Evolutionary conservation across 1,140 invertebrate genomes (phyloP).

Genomic region (Tribolium castaneum): DNA sequence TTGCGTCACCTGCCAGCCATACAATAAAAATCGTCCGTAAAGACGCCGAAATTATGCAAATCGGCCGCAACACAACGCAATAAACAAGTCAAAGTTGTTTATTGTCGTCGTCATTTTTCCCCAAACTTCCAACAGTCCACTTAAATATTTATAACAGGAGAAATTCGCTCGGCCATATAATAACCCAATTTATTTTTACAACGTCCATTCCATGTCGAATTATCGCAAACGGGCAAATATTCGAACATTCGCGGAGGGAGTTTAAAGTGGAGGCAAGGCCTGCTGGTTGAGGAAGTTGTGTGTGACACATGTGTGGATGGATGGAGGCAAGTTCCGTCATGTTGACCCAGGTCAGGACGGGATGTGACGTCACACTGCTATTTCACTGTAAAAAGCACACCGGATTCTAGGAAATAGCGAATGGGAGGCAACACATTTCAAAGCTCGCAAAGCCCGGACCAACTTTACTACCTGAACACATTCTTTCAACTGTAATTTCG

Average conservation of each 20-base stretch:
- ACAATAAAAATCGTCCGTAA: conserved; percentile 28
- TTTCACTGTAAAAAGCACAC: conserved; percentile 17
- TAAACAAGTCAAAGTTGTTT: conserved; percentile 31
- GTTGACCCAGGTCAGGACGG: conserved; percentile 40
- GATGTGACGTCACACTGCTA: conserved; percentile 39
- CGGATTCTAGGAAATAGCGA: conserved; percentile 16
- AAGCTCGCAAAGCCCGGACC: neutral
- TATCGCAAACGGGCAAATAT: neutral
- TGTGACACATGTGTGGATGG: conserved; percentile 12
- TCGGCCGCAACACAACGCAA: neutral
- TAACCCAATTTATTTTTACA: conserved; percentile 28
- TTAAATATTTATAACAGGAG: conserved; percentile 27
- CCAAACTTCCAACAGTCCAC: neutral
- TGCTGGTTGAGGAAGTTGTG: conserved; percentile 2
- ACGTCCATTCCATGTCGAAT: neutral
- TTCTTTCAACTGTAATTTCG: no score
- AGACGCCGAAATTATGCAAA: conserved; percentile 24
- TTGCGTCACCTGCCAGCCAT: conserved; percentile 18
- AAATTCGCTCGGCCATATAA: conserved; percentile 15
- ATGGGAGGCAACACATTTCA: conserved; percentile 9
- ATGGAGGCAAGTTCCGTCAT: conserved; percentile 24
- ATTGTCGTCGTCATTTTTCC: conserved; percentile 25
- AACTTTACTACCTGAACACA: neutral
- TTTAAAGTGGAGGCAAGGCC: conserved; percentile 7
- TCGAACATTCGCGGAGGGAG: neutral